A percentile compares a stretch with the other conserved stretches of the same genome.
Evolutionary conservation across 2,797 vertebrate species (phyloP).

Genomic region (Anguilla pacifica): DNA sequence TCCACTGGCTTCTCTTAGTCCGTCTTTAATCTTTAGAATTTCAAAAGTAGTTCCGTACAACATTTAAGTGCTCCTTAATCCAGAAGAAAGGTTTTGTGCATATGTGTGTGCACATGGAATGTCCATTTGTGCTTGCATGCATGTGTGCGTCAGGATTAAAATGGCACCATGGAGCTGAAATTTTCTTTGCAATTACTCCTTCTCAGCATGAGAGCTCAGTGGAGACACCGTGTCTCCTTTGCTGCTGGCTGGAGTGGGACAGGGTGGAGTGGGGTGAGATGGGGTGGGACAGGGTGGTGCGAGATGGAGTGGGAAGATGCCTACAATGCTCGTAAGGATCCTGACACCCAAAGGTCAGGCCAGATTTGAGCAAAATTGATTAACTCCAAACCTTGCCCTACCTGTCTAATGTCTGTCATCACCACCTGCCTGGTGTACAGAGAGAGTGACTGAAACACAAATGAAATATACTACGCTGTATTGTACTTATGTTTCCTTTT

Average conservation of each 20-base stretch:
- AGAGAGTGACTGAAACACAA: too few species aligned
- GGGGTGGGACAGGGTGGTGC: too few species aligned
- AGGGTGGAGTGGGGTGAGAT: too few species aligned
- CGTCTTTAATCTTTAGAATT: background rate
- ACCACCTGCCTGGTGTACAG: too few species aligned
- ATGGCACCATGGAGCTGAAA: conserved; percentile 56
- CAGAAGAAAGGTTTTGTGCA: background rate
- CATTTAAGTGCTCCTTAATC: background rate
- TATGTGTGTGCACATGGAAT: background rate
- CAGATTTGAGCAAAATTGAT: background rate
- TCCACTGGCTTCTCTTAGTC: background rate
- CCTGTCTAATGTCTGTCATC: background rate
- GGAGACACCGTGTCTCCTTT: conserved; percentile 37
- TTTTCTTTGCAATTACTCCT: conserved; percentile 40
- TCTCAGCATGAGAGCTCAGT: conserved; percentile 29
- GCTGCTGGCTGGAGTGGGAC: background rate
- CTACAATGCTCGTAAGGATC: background rate
- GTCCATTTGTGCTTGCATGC: background rate
- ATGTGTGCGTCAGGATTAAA: conserved; percentile 58
- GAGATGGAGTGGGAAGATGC: background rate
- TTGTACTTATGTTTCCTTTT: too few species aligned
- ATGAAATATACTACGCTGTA: too few species aligned
- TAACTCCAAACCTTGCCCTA: background rate
- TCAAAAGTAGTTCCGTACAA: background rate
- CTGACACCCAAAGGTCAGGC: background rate